Evolutionary conservation across 2,888 invertebrate genomes (phyloP), one percentile per base, ranked within the genome.

Genomic region (Phrixothrix hirtus): DNA sequence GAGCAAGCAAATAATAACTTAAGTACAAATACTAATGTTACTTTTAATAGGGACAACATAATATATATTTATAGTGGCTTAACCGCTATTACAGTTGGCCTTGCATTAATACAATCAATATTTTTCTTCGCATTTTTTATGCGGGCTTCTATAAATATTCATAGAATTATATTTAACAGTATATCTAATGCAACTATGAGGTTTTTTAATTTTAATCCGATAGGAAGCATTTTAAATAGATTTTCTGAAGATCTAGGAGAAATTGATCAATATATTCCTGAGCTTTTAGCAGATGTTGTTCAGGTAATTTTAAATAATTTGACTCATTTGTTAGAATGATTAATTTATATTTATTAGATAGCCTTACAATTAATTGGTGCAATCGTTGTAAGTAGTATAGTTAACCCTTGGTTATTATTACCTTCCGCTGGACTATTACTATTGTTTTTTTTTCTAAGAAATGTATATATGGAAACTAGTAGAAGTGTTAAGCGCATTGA

Each of bases 191-290:
- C 73, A 11, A 70, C 67, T 0, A 83, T 87, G 77, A 72, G 77
- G 42, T 89, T 89, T 70, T 89, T 88, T 71, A 86, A 87, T 63
- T 79, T 77, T 0, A 88, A 88, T 67, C 82, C 86, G 1, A 78
- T 80, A 1, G 82, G 83, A 1, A 75, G 81, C 30, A 82, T 88
- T 55, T 74, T 88, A 27, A 88, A 88, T 72, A 76, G 88, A 36
- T 87, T 88, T 69, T 83, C 87, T 2, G 88, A 87, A 68, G 88
- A 88, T 68, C 25, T 52, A 17, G 36, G 46, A 27, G 46, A 36
- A 15, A 36, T 52, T 5, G 52, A 52, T 17, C 41, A 46, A 4
- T 42, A 42, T 11, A 37, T 46, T 11, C 46, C 52, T 11, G 26
- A n/a, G 10, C 5, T 47, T 16, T 17, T 52, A 25, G 37, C 9